A percentile compares a stretch with the other conserved stretches of the same genome.
phyloP scores from a whole-genome alignment of 2,888 invertebrate species.

The Branchipolynoe longqiensis region DNA sequence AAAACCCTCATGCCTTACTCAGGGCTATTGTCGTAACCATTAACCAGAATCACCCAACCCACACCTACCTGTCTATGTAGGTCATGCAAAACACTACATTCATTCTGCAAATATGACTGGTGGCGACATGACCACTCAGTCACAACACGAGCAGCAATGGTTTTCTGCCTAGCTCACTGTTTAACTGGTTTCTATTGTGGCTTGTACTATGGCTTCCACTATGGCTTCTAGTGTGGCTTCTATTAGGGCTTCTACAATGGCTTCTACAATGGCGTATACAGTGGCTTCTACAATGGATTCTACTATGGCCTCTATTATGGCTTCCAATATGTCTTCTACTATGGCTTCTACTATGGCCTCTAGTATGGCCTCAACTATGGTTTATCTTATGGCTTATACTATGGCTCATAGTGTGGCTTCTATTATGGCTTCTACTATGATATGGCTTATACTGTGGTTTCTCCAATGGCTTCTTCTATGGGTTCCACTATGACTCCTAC shows the following conservation, averaged over 20 bases:
- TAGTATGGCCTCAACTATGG: neutral
- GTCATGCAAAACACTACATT: no score
- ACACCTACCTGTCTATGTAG: no score
- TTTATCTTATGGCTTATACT: neutral
- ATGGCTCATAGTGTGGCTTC: neutral
- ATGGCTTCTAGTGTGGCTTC: slow-evolving; percentile 14
- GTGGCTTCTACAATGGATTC: neutral
- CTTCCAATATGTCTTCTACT: neutral
- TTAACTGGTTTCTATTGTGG: neutral
- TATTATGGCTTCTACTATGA: neutral
- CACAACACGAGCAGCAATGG: no score
- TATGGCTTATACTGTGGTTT: neutral
- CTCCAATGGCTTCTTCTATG: neutral
- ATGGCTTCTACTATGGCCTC: neutral
- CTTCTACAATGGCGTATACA: neutral
- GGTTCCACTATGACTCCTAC: neutral
- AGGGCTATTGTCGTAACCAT: no score
- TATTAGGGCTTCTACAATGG: neutral
- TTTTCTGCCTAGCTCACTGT: no score
- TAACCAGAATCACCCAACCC: no score
- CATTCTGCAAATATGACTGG: no score
- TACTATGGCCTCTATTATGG: neutral
- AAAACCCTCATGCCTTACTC: no score
- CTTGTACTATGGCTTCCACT: neutral
- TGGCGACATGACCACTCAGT: no score